Base-by-base conservation (phyloP, 2,888 invertebrate genomes). In the Pediacus dermestoides region DNA sequence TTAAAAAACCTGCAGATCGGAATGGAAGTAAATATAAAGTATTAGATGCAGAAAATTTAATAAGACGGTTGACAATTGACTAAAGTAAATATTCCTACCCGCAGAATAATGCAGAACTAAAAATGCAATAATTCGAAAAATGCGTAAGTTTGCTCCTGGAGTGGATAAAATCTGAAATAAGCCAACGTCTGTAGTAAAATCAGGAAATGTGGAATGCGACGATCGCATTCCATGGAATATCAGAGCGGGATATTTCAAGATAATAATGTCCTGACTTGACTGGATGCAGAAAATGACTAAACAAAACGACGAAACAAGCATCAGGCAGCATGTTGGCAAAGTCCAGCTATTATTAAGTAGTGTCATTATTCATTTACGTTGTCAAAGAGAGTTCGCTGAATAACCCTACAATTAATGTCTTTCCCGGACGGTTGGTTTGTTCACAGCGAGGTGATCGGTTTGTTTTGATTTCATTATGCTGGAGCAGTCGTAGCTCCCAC, bases 401-500 rank as follows among this genome's bases (percentile, higher is more conserved):
- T 40, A 41, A 43, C 35, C 34, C 38, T 37, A 42, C 45, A 48
- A 48, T 43, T 50, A 50, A 46, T 50, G 44, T 46, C 42, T 46
- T 39, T 44, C 32, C 41, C 44, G 37, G 40, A 42, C 39, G 27
- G 39, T 37, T 37, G 21, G 33, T 21, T 34, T 25, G 37, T 30
- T 16, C n/a, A 35, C 33, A 39, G 37, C 40, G 18, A 40, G 34
- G 41, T 42, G 44, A 46, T 44, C 41, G 46, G 44, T 45, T 45
- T 51, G 51, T 51, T 51, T 45, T 51, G 45, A 48, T 45, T 46
- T 47, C 45, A 51, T 51, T 51, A 51, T 51, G 51, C 48, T 33
- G 39, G 41, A 43, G 44, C 51, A 48, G 44, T 44, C 44, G 35
- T 38, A 40, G 44, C 34, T 39, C 43, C 42, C 37, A 44, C 42